A percentile compares a stretch with the other conserved stretches of the same genome.
Conservation (phyloP, 2,888 invertebrate genomes). For the Hemaris fuciformis region DNA sequence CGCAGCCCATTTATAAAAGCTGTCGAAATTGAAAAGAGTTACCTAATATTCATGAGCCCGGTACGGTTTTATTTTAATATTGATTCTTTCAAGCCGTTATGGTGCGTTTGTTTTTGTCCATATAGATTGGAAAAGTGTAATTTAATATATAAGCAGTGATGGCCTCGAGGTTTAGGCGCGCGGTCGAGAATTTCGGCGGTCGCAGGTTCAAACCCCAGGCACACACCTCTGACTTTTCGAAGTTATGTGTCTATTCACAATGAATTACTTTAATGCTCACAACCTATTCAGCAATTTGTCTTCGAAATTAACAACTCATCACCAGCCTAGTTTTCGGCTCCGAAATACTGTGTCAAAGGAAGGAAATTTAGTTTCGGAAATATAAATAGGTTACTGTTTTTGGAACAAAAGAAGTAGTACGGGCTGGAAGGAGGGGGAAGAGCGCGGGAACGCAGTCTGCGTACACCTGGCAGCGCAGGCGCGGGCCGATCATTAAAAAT, state of each 20-base stretch:
- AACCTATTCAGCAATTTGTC: neutral
- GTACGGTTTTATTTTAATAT: neutral
- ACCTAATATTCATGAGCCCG: neutral
- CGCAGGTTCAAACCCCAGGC: too few species aligned
- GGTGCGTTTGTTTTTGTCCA: neutral
- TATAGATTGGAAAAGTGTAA: neutral
- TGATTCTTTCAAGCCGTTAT: neutral
- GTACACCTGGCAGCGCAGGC: slow-evolving; percentile 73
- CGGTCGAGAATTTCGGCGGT: too few species aligned
- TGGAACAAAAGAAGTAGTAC: slow-evolving; percentile 72
- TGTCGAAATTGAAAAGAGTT: neutral
- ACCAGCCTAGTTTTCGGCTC: slow-evolving; percentile 16
- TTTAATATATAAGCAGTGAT: too few species aligned
- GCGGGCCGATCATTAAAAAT: slow-evolving; percentile 81
- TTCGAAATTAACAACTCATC: neutral
- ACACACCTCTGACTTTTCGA: too few species aligned
- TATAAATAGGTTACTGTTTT: slow-evolving; percentile 73
- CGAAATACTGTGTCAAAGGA: slow-evolving; percentile 23
- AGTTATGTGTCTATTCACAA: too few species aligned
- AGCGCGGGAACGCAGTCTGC: slow-evolving; percentile 68
- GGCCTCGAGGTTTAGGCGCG: too few species aligned
- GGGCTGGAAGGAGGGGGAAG: slow-evolving; percentile 40
- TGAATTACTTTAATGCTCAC: neutral
- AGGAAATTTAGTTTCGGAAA: slow-evolving; percentile 29
- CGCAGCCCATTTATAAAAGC: slow-evolving; percentile 23